Conservation (phyloP, 2,888 invertebrate genomes). For the Zele albiditarsus region DNA sequence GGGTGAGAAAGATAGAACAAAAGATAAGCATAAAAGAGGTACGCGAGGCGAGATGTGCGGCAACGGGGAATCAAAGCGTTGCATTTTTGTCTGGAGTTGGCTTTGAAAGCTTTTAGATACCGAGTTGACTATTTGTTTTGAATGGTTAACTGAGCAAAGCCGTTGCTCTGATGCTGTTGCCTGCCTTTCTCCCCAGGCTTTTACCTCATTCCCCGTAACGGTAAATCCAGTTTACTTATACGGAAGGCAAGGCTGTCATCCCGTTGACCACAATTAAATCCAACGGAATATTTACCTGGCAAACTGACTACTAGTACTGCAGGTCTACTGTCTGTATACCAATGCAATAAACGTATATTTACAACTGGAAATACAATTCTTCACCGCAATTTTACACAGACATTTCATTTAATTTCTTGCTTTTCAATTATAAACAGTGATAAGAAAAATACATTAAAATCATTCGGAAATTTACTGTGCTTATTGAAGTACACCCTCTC, state of each 20-base stretch:
- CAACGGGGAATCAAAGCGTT: constrained; percentile 21
- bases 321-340: background rate
- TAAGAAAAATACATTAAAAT: too few species aligned
- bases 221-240: constrained; percentile 68
- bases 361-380: background rate
- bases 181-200: constrained; percentile 33
- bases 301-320: constrained; percentile 51
- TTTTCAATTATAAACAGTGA: too few species aligned
- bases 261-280: constrained; percentile 67
- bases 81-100: background rate
- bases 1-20: background rate
- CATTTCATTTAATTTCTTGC: too few species aligned
- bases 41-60: background rate
- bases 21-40: constrained; percentile 6
- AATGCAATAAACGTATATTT: background rate
- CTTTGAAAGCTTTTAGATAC: constrained; percentile 20
- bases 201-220: constrained; percentile 25
- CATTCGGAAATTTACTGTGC: too few species aligned
- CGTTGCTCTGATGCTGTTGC: constrained; percentile 41
- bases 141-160: constrained; percentile 37
- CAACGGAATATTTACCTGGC: constrained; percentile 64
- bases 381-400: background rate
- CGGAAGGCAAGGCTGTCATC: constrained; percentile 57
- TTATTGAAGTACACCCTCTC: too few species aligned
- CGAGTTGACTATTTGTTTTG: constrained; percentile 33